These are phyloP conservation scores for Nibea coibor DNA, from an alignment of 2,113 vertebrate genomes.

Conservation along the genomic window DNA sequence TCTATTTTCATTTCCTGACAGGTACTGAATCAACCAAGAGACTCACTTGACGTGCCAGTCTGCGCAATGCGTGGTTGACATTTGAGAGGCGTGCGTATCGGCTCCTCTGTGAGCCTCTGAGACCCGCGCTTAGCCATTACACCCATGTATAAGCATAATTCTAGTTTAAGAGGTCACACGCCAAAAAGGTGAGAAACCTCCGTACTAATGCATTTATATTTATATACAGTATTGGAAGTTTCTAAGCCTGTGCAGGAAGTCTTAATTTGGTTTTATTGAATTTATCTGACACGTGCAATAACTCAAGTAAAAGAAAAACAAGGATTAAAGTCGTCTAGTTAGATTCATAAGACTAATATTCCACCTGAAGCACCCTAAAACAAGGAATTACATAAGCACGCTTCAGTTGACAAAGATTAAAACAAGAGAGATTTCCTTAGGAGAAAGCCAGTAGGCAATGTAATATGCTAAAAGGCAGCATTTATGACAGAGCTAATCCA, in stretches of 20 bases:
- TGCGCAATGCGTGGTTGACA: slow-evolving; percentile 9
- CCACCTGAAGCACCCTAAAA: slow-evolving; percentile 37
- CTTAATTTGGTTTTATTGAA: slow-evolving; percentile 27
- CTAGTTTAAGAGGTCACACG: slow-evolving; percentile 4
- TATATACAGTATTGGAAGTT: not conserved
- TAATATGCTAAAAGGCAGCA: slow-evolving; percentile 55
- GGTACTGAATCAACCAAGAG: slow-evolving; percentile 3
- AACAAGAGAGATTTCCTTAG: slow-evolving; percentile 32
- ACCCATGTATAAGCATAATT: slow-evolving; percentile 11
- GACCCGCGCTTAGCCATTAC: not conserved
- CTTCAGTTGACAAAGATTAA: slow-evolving; percentile 51
- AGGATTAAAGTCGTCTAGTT: slow-evolving; percentile 47
- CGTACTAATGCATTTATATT: not conserved
- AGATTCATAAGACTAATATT: slow-evolving; percentile 36
- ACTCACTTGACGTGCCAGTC: not conserved
- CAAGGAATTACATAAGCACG: slow-evolving; percentile 44
- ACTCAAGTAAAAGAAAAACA: slow-evolving; percentile 23
- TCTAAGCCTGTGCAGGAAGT: not conserved
- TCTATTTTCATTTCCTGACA: not conserved
- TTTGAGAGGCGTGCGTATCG: not conserved
- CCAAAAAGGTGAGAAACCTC: not conserved
- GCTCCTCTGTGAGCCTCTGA: not conserved
- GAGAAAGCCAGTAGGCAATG: slow-evolving; percentile 44
- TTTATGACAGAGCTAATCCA: slow-evolving; percentile 63
- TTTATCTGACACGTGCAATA: slow-evolving; percentile 17